phyloP scores from a whole-genome alignment of 2,888 invertebrate genomes.

The Chaetogeoica ovagalla region DNA sequence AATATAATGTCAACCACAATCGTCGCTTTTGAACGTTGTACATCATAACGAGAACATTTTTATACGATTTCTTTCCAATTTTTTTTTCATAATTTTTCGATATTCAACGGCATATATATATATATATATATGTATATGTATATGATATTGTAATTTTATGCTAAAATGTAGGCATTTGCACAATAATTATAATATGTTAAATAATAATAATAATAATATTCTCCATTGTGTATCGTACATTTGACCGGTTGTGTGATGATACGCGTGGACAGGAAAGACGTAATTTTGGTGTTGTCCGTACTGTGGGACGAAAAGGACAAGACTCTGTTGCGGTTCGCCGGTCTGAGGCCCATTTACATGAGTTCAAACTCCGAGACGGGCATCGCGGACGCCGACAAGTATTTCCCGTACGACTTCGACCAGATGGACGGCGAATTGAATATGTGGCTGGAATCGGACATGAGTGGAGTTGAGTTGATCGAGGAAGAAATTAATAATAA shows the following conservation, averaged over 20 bases:
- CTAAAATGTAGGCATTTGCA: too few relatives aligned
- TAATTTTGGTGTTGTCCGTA: slow-evolving; percentile 72
- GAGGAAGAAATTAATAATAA: too few relatives aligned
- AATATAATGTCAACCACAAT: too few relatives aligned
- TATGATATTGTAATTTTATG: too few relatives aligned
- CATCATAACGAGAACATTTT: too few relatives aligned
- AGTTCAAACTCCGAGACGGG: slow-evolving; percentile 71
- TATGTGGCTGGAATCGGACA: slow-evolving; percentile 51
- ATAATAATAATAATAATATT: too few relatives aligned
- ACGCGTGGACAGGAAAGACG: slow-evolving; percentile 62
- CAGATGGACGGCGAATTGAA: slow-evolving; percentile 57
- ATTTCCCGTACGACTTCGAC: slow-evolving; percentile 72
- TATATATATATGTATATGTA: too few relatives aligned
- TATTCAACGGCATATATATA: too few relatives aligned
- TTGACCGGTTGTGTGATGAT: neutral
- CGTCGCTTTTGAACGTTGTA: too few relatives aligned
- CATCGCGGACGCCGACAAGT: slow-evolving; percentile 66
- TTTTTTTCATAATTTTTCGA: too few relatives aligned
- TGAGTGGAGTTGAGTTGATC: slow-evolving; percentile 39
- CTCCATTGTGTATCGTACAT: neutral
- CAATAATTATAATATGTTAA: too few relatives aligned
- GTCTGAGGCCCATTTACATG: slow-evolving; percentile 70
- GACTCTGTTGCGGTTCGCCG: slow-evolving; percentile 67
- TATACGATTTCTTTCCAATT: too few relatives aligned
- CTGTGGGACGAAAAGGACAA: slow-evolving; percentile 66